Evolutionary conservation across 2,113 vertebrate species (phyloP).

Genomic region (Bambusicola thoracicus): DNA sequence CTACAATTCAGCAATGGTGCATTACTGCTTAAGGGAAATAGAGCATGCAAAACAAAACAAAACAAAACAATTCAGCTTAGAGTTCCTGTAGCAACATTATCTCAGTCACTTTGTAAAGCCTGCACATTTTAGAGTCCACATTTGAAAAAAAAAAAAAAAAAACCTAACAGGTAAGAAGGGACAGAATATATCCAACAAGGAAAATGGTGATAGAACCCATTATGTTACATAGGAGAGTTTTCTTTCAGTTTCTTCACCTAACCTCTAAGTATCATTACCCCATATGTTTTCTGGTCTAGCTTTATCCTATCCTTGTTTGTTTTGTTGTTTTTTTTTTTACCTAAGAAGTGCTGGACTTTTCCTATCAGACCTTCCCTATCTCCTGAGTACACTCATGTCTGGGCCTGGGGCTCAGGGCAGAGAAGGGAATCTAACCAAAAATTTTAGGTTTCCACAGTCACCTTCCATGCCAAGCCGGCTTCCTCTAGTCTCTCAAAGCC

Average conservation of each 20-base stretch:
- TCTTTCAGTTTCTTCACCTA: background rate
- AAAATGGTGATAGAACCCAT: background rate
- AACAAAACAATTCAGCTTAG: background rate
- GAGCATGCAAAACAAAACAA: background rate
- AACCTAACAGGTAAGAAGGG: background rate
- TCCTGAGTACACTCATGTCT: rapidly evolving
- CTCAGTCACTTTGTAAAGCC: background rate
- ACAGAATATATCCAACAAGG: background rate
- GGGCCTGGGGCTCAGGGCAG: rapidly evolving
- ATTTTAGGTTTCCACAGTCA: background rate
- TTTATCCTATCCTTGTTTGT: background rate
- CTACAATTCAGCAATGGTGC: background rate
- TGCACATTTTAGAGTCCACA: background rate
- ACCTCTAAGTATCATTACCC: background rate
- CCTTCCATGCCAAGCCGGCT: background rate
- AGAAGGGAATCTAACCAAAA: background rate
- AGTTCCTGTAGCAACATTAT: background rate
- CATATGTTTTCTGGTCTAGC: background rate
- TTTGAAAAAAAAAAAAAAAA: background rate
- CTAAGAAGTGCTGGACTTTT: background rate
- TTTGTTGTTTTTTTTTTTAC: background rate
- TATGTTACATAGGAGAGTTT: background rate
- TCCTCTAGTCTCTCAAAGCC: background rate
- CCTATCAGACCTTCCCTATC: background rate
- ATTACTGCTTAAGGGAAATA: background rate